Conservation (phyloP, 2,113 vertebrate species). For the Girardinichthys multiradiatus region DNA sequence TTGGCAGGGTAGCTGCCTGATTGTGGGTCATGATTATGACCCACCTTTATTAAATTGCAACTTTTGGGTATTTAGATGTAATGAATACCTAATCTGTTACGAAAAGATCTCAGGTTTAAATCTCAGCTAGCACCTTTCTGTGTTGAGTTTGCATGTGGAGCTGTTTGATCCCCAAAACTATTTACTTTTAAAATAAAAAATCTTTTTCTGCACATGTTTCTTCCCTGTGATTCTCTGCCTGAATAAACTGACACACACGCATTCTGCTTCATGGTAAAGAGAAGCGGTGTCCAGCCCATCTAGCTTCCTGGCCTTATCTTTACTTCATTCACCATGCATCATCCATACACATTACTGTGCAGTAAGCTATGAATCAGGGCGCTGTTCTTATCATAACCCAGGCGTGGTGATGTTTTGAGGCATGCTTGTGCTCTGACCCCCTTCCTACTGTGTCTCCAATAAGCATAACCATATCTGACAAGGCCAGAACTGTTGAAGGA, state of each 20-base stretch:
- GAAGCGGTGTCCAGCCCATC: constrained; percentile 44
- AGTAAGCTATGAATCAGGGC: constrained; percentile 69
- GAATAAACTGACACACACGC: constrained; percentile 16
- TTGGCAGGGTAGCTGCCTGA: too few relatives aligned
- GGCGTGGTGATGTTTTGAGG: constrained; percentile 59
- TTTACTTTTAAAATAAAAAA: background rate
- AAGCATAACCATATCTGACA: constrained; percentile 77
- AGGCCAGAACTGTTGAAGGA: constrained; percentile 67
- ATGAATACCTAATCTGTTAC: background rate
- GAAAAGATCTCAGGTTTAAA: background rate
- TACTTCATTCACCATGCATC: constrained; percentile 63
- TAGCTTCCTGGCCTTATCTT: constrained; percentile 54
- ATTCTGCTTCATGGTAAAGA: background rate
- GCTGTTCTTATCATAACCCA: constrained; percentile 68
- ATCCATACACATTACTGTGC: constrained; percentile 58
- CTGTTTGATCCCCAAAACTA: background rate
- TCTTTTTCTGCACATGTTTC: constrained; percentile 20
- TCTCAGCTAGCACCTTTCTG: background rate
- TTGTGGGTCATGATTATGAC: background rate
- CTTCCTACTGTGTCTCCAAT: constrained; percentile 58
- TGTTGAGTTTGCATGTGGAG: background rate
- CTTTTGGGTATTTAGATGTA: background rate
- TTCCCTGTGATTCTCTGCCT: constrained; percentile 22
- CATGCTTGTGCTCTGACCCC: constrained; percentile 71
- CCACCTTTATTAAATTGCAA: background rate